Evolutionary conservation across 2,888 invertebrate species (phyloP).

Genomic region (Drosophila histrio): DNA sequence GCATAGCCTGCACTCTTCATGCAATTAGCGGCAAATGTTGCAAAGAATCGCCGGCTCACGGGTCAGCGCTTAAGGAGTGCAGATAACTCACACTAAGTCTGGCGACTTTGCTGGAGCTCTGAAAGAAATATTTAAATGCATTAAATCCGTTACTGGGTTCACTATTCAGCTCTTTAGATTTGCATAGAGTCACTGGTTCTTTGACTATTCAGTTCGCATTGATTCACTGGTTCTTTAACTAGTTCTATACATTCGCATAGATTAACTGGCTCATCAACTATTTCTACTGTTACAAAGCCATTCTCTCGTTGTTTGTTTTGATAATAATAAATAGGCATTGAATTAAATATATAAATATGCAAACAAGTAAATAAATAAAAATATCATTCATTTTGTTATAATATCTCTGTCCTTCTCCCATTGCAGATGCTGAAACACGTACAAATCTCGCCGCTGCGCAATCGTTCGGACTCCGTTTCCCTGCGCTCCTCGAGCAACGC

Average conservation of each 20-base stretch:
- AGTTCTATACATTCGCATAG: background rate
- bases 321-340: too few species aligned
- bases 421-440: conserved; percentile 94
- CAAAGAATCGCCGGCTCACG: conserved; percentile 39
- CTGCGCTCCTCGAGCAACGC: conserved; percentile 87
- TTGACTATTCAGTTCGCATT: background rate
- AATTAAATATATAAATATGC: too few species aligned
- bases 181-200: too few species aligned
- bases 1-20: conserved; percentile 26
- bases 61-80: conserved; percentile 1
- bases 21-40: conserved; percentile 73
- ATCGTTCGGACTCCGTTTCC: conserved; percentile 93
- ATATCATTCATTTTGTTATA: too few species aligned
- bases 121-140: background rate
- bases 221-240: background rate
- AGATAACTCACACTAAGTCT: background rate
- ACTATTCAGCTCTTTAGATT: too few species aligned
- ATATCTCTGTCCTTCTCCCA: background rate
- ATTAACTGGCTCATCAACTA: too few species aligned
- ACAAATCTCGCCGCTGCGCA: conserved; percentile 93
- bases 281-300: too few species aligned
- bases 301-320: too few species aligned
- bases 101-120: background rate
- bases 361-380: too few species aligned
- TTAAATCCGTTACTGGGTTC: background rate